Evolutionary conservation across 30 jellyfish, hydroid and myxozoan species (phyloP), one percentile per base, ranked within the genome.

Genomic region (Hydractinia symbiolongicarpus): DNA sequence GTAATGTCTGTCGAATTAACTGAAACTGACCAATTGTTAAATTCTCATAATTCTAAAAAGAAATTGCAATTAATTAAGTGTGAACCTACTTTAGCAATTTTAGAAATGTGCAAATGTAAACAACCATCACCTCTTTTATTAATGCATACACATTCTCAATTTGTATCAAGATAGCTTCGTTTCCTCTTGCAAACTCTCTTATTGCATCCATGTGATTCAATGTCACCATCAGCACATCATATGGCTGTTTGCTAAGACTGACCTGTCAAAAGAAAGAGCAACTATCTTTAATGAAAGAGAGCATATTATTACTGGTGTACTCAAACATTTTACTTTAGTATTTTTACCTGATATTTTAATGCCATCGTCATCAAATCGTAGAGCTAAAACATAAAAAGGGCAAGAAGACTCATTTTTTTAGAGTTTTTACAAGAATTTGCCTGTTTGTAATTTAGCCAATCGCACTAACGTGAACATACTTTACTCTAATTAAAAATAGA

Each of bases 281-380:
- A 13, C 19, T 58, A 58, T 16, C 15, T 30, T 30, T 30, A 30
- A 30, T 30, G 44, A 30, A 30, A 30, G 44, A 30, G 44, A 30
- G 44, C 44, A 30, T 30, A 30, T 30, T 30, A 30, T 30, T 30
- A 30, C 44, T 30, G 44, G 44, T 30, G 44, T 30, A 30, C 44
- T 30, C 44, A 30, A 30, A 30, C 44, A 30, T 30, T 30, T 2
- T 30, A 30, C 44, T 30, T 30, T 17, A 51, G 50, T 6, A 7
- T 17, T 55, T 84, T 52, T 76, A 88, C 98, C 89, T 93, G 98
- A 72, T 93, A 93, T 86, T 93, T 93, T 67, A 93, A 87, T 14
- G 98, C 98, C 98, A 93, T 93, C 19, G 98, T 93, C 98, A 93
- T 93, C 72, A 93, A 86, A 77, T 93, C 98, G 72, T 93, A 93